Percentiles rank a stretch among this genome's conserved stretches.
These are phyloP conservation scores for Phorcus lineatus DNA, from an alignment of 2,888 invertebrate genomes.

Conservation along the genomic window DNA sequence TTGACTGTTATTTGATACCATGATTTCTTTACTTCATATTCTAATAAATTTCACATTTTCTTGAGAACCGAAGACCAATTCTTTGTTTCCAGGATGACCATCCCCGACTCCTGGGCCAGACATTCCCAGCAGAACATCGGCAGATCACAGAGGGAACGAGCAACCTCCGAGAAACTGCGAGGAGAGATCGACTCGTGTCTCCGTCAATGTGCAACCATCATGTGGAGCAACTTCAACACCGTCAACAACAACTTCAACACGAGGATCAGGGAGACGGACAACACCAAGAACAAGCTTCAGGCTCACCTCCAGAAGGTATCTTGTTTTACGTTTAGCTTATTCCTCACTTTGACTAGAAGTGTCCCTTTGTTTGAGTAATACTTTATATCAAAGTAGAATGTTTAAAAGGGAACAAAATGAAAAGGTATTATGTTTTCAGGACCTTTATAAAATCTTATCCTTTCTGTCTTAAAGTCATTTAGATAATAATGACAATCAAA, in stretches of 20 bases:
- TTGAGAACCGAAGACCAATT: too few species aligned
- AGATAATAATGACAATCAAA: too few species aligned
- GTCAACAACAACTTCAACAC: slow-evolving; percentile 75
- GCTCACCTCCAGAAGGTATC: slow-evolving; percentile 73
- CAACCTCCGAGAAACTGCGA: slow-evolving; percentile 72
- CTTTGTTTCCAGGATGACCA: slow-evolving; percentile 81
- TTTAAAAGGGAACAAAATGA: too few species aligned
- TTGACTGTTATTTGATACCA: too few species aligned
- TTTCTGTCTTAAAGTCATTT: too few species aligned
- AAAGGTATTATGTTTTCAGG: too few species aligned
- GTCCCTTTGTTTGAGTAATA: too few species aligned
- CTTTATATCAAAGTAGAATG: too few species aligned
- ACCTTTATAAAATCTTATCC: too few species aligned
- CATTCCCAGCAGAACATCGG: slow-evolving; percentile 75
- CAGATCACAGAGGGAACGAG: slow-evolving; percentile 74
- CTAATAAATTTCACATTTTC: too few species aligned
- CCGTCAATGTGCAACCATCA: slow-evolving; percentile 73
- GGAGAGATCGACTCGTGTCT: slow-evolving; percentile 74
- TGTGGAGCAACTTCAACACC: slow-evolving; percentile 76
- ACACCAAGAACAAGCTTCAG: slow-evolving; percentile 75
- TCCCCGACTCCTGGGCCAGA: slow-evolving; percentile 76
- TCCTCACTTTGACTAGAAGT: too few species aligned
- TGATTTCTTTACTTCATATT: too few species aligned
- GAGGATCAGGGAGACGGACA: slow-evolving; percentile 73
- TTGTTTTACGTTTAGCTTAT: not conserved